phyloP scores from a whole-genome alignment of 2,113 vertebrate species.

The Halcyon senegalensis region DNA sequence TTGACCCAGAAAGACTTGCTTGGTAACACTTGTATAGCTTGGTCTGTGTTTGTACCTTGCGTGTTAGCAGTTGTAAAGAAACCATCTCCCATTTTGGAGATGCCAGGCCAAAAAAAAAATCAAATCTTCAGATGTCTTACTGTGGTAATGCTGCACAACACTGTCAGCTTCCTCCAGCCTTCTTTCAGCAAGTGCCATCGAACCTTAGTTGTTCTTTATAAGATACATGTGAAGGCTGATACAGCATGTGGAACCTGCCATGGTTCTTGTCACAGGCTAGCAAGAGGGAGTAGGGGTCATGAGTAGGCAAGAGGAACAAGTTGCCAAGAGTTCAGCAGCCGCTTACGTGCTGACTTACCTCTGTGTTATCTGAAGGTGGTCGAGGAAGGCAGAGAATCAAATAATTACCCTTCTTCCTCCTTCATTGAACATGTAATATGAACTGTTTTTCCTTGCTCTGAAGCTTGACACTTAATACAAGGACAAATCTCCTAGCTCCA shows the following conservation, averaged over 20 bases:
- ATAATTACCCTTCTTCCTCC: not conserved
- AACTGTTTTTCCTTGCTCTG: not conserved
- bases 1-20: not conserved
- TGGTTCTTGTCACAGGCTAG: not conserved
- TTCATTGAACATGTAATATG: not conserved
- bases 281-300: not conserved
- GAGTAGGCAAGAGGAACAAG: not conserved
- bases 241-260: accelerated
- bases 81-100: not conserved
- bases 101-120: not conserved
- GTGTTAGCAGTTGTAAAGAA: not conserved
- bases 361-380: not conserved
- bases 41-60: not conserved
- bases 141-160: not conserved
- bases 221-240: not conserved
- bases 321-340: not conserved
- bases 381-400: not conserved
- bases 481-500: not conserved
- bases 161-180: not conserved
- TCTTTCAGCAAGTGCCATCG: not conserved
- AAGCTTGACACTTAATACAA: not conserved
- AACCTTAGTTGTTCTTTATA: not conserved
- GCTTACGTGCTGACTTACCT: not conserved
- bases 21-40: not conserved
- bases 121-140: not conserved